Base-by-base conservation (phyloP, 1,140 invertebrate species). In the Brachionus rotundiformis region DNA sequence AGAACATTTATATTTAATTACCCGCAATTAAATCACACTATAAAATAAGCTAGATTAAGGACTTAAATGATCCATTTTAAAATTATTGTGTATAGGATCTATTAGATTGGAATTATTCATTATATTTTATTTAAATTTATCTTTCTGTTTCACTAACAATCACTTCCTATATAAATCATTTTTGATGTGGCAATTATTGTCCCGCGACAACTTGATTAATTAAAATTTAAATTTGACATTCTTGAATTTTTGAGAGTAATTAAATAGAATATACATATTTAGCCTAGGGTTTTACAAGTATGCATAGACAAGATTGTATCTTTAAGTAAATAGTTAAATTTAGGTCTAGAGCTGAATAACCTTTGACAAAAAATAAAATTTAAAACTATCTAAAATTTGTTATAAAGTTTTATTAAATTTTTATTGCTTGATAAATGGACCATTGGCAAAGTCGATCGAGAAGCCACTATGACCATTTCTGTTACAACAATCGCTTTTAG, bases 1-100 rank as follows among this genome's bases (percentile, higher is more conserved):
- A 54, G 47, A 54, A 54, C 47, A 54, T 54, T 54, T 54, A 54
- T 54, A 54, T 54, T 54, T 54, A 54, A 54, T 54, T 54, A 54
- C 47, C 47, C 47, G 47, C 47, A 54, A 54, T 54, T 54, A 23
- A 54, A 54, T 54, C 47, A 54, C 47, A 54, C 47, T 54, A 54
- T 54, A 54, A 54, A 54, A 54, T 23, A 54, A 54, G 47, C 47
- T 54, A 54, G 47, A 54, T 54, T 54, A 54, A 54, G 47, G 47
- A 54, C 47, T 54, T 7, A 54, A 54, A 54, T 8, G 47, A 54
- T 54, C 47, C 47, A 54, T 54, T 49, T 54, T 23, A 54, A 54
- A 5, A 13, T 49, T 16, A 19, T 19, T 19, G n/a, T 23, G n/a
- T 23, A 19, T 19, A 19, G 47, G n/a, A 16, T 49, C n/a, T 23